These are phyloP conservation scores for Balanococcus diminutus DNA, from an alignment of 2,888 invertebrate species.

Conservation along the genomic window DNA sequence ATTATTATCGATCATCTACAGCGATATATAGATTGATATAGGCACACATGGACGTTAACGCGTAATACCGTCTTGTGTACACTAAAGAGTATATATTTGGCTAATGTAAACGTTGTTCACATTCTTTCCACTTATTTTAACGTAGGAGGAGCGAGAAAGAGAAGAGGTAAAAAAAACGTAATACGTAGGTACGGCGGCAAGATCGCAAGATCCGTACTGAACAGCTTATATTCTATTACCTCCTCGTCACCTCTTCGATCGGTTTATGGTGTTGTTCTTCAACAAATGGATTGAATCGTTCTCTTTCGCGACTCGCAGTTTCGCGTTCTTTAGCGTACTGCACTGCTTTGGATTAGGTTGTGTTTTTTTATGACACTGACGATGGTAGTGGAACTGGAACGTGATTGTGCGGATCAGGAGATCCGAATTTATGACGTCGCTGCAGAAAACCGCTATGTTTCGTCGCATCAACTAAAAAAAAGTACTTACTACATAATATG, in stretches of 20 bases:
- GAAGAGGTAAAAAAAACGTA: neutral
- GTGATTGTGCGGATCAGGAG: no score
- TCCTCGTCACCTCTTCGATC: neutral
- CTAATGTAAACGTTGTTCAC: constrained; percentile 1
- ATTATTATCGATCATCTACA: neutral
- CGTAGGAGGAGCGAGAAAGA: constrained; percentile 3
- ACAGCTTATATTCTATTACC: neutral
- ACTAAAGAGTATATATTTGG: constrained; percentile 12
- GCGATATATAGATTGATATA: neutral
- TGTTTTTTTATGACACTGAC: no score
- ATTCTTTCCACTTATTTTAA: constrained; percentile 8
- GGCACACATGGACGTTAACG: neutral
- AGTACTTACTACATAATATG: no score
- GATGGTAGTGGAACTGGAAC: no score
- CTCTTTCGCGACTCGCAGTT: no score
- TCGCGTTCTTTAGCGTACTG: no score
- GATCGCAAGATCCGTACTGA: neutral
- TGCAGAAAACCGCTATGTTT: no score
- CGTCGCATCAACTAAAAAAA: no score
- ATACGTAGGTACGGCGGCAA: neutral
- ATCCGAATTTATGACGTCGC: no score
- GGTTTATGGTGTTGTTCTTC: neutral
- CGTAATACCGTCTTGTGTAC: neutral
- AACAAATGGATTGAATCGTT: no score
- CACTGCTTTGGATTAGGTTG: no score